Percentiles rank a stretch among this genome's conserved stretches.
These are phyloP conservation scores for Chromoteleia sp. DNA, from an alignment of 2,888 invertebrate genomes.

Conservation along the genomic window DNA sequence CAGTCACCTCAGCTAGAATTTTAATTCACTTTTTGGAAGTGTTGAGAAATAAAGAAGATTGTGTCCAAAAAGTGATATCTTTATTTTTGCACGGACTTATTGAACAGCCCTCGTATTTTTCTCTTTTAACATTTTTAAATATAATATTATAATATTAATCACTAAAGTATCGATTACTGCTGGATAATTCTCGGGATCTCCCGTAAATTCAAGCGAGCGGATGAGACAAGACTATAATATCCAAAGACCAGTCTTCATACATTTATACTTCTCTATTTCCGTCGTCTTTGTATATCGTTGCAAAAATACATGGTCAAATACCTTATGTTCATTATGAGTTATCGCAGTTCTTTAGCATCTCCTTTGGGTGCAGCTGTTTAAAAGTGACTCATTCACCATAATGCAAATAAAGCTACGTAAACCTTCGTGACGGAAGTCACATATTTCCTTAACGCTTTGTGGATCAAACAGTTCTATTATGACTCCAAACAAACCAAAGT, in stretches of 20 bases:
- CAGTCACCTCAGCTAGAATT: too few species aligned
- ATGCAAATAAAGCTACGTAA: neutral
- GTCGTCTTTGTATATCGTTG: slow-evolving; percentile 17
- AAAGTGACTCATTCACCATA: slow-evolving; percentile 44
- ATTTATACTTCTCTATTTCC: slow-evolving; percentile 59
- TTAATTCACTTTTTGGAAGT: too few species aligned
- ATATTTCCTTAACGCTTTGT: slow-evolving; percentile 16
- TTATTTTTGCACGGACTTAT: too few species aligned
- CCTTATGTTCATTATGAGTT: slow-evolving; percentile 54
- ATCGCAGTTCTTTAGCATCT: slow-evolving; percentile 30
- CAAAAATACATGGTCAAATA: slow-evolving; percentile 53
- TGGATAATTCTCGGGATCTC: neutral
- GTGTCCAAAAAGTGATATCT: too few species aligned
- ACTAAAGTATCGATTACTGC: too few species aligned
- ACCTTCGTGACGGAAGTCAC: slow-evolving; percentile 35
- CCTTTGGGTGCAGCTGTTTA: neutral
- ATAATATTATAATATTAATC: too few species aligned
- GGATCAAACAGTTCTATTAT: slow-evolving; percentile 33
- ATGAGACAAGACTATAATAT: slow-evolving; percentile 42
- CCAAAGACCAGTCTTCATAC: slow-evolving; percentile 9
- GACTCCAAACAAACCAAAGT: slow-evolving; percentile 9
- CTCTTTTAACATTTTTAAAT: too few species aligned
- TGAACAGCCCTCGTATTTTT: too few species aligned
- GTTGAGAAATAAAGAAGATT: too few species aligned
- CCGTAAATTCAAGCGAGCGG: neutral